Base-by-base conservation (phyloP, 2,888 invertebrate genomes). In the Ennomos quercinarius region DNA sequence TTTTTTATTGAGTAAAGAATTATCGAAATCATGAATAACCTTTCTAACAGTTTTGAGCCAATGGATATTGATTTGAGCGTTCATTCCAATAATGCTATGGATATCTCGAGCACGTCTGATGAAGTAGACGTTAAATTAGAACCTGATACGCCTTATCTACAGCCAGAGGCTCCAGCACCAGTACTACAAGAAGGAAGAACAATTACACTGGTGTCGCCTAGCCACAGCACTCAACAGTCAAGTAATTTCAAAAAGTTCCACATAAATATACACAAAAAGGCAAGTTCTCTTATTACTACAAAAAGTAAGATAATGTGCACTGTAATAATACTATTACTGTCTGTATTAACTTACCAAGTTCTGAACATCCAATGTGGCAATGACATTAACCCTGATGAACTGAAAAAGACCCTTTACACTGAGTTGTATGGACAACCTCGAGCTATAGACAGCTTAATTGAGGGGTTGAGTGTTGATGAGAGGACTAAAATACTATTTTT, bases 51-150 rank as follows among this genome's bases (percentile, higher is more conserved):
- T 64, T 83, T 64, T 66, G 91, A 91, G 66, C 89, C 91, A 9
- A 92, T 92, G 91, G 91, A 92, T 47, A 73, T 92, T 49, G 91
- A 92, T 72, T 55, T 82, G 48, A 91, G 91, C 72, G 63, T 66
- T 47, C 77, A 80, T 73, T 91, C 91, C 10, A 64, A 68, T 45
- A 77, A 66, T 62, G 77, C 76, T 17, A 86, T 86, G 83, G 89
- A 89, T 52, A 78, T 86, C 65, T 87, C 89, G 40, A 70, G 67
- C 61, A 80, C 80, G 6, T 56, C 68, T 34, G 60, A 38, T 53
- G 56, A 60, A 38, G 45, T 60, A 9, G 61, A 53, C 11, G 48
- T 37, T 10, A 17, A 35, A 38, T 12, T 47, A 36, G 48, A 58
- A 43, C 38, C 38, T 11, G 39, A 52, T 27, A 39, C n/a, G 38